phyloP scores from a whole-genome alignment of 2,113 vertebrate genomes.

The Antennarius striatus region DNA sequence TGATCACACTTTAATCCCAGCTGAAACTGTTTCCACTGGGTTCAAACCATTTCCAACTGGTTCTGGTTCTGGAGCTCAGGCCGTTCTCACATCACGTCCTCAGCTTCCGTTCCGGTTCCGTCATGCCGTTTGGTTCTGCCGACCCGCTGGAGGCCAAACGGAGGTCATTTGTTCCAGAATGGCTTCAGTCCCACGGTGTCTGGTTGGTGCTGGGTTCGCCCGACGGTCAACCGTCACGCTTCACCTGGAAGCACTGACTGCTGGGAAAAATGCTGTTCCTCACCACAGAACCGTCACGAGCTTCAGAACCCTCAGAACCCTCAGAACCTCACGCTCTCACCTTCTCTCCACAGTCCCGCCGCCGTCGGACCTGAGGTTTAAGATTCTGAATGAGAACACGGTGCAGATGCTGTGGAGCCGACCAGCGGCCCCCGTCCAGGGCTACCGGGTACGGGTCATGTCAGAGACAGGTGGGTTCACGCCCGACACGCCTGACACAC shows the following conservation, averaged over 20 bases:
- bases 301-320: neutral
- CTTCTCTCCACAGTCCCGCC: constrained; percentile 87
- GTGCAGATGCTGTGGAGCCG: constrained; percentile 93
- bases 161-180: too few relatives aligned
- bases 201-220: constrained; percentile 72
- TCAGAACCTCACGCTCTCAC: constrained; percentile 43
- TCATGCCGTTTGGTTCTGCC: too few relatives aligned
- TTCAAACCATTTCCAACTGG: too few relatives aligned
- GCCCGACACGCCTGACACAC: neutral
- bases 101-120: too few relatives aligned
- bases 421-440: constrained; percentile 84
- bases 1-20: too few relatives aligned
- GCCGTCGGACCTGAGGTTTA: constrained; percentile 93
- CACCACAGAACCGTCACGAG: neutral
- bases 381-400: constrained; percentile 93
- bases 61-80: too few relatives aligned
- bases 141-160: too few relatives aligned
- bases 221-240: constrained; percentile 84
- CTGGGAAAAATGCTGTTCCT: constrained; percentile 72
- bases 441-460: constrained; percentile 89
- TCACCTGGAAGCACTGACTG: constrained; percentile 82
- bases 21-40: too few relatives aligned
- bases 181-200: constrained; percentile 8
- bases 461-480: constrained; percentile 86
- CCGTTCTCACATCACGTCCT: too few relatives aligned